Evolutionary conservation across 1,140 invertebrate genomes (phyloP).

Genomic region (Littorina saxatilis): DNA sequence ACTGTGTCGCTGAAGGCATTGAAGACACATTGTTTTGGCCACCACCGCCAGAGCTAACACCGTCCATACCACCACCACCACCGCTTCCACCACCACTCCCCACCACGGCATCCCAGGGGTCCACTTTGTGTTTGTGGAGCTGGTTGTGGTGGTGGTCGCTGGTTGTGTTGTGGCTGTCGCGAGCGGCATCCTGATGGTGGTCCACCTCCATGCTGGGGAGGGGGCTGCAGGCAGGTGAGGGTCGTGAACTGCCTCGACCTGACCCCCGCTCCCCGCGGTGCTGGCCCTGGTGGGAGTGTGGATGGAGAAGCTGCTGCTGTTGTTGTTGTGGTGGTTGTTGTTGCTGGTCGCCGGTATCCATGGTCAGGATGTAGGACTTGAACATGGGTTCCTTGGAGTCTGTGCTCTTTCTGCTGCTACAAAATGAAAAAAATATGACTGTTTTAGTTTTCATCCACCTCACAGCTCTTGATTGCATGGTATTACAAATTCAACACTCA

Average conservation of each 20-base stretch:
- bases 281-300: not conserved
- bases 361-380: conserved; percentile 63
- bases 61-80: no score
- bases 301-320: not conserved
- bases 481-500: no score
- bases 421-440: conserved; percentile 6
- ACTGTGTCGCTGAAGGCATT: not conserved
- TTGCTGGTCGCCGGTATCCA: conserved; percentile 55
- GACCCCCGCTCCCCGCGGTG: not conserved
- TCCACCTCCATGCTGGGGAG: conserved; percentile 66
- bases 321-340: conserved; percentile 19
- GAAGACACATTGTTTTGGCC: conserved; percentile 12
- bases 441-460: no score
- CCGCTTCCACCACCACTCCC: not conserved
- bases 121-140: conserved; percentile 30
- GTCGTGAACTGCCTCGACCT: conserved; percentile 9
- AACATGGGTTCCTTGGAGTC: conserved; percentile 56
- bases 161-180: not conserved
- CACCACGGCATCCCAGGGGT: conserved; percentile 20
- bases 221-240: conserved; percentile 56
- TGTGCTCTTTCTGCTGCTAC: conserved; percentile 51
- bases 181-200: not conserved
- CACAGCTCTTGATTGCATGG: no score
- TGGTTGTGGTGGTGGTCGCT: conserved; percentile 26
- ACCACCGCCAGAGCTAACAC: no score